Percentiles rank a stretch among this genome's conserved stretches.
phyloP scores from a whole-genome alignment of 2,797 vertebrate genomes.

The Rhinella marina region DNA sequence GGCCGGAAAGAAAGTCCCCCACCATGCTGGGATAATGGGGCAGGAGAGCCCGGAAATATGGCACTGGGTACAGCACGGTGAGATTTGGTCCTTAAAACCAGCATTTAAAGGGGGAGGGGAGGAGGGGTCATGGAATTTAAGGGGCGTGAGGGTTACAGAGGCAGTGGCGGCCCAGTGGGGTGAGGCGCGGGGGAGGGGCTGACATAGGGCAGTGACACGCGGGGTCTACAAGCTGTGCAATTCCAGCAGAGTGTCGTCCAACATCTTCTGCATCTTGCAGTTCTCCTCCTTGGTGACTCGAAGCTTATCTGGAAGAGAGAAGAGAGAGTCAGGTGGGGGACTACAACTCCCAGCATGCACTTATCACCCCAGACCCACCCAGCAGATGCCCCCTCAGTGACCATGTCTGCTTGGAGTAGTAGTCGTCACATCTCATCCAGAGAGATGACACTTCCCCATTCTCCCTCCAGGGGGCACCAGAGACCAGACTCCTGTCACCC shows the following conservation, averaged over 20 bases:
- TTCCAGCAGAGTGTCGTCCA: constrained; percentile 82
- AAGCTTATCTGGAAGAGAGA: constrained; percentile 76
- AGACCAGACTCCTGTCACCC: background rate
- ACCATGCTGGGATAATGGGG: background rate
- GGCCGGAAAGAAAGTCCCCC: background rate
- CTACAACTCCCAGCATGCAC: background rate
- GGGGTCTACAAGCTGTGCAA: constrained; percentile 76
- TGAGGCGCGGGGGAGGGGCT: constrained; percentile 8
- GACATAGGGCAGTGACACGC: constrained; percentile 34
- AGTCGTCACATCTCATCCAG: no score
- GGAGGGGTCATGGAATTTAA: no score
- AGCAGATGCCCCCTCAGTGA: background rate
- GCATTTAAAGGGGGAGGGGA: background rate
- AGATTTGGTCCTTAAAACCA: constrained; percentile 46
- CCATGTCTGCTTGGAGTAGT: no score
- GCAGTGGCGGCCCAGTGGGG: no score
- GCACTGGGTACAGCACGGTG: constrained; percentile 27
- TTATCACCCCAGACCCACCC: no score
- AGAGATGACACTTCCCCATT: background rate
- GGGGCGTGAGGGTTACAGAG: no score
- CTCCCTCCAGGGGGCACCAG: background rate
- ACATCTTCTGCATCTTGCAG: constrained; percentile 78
- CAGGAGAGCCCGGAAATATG: constrained; percentile 19
- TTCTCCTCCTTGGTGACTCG: constrained; percentile 82
- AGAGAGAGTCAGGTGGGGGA: background rate